Conservation (phyloP, 2,113 vertebrate species). For the Lepisosteus osseus region DNA sequence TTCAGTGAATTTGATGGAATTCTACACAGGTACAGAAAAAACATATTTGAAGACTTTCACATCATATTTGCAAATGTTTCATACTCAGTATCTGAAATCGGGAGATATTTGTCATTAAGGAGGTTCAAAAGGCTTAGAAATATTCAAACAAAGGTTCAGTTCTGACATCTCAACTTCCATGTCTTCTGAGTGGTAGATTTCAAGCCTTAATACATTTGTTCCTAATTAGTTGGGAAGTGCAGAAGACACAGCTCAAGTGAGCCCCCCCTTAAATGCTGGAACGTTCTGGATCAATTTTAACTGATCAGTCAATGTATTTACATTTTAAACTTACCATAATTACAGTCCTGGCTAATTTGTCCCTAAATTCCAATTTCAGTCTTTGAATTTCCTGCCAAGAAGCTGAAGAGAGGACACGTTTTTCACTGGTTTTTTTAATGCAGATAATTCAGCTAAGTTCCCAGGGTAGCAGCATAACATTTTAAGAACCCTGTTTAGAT, state of each 20-base stretch:
- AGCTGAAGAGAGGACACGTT: background rate
- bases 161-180: conserved; percentile 30
- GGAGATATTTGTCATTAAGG: background rate
- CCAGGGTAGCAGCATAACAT: conserved; percentile 8
- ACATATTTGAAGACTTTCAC: background rate
- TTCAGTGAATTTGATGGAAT: too few species aligned
- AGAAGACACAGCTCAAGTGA: conserved; percentile 21
- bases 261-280: background rate
- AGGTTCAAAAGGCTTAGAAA: too few species aligned
- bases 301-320: conserved; percentile 1
- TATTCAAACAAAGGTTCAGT: background rate
- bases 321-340: background rate
- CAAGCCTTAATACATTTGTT: conserved; percentile 28
- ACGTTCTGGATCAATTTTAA: conserved; percentile 22
- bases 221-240: conserved; percentile 34
- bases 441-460: conserved; percentile 20
- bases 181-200: conserved; percentile 20
- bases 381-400: conserved; percentile 9
- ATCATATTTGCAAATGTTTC: conserved; percentile 23
- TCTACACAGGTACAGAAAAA: too few species aligned
- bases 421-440: background rate
- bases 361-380: background rate
- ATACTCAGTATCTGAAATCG: background rate
- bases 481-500: conserved; percentile 9
- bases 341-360: conserved; percentile 14